phyloP scores from a whole-genome alignment of 2,888 invertebrate species.

The Lasiommata megera region DNA sequence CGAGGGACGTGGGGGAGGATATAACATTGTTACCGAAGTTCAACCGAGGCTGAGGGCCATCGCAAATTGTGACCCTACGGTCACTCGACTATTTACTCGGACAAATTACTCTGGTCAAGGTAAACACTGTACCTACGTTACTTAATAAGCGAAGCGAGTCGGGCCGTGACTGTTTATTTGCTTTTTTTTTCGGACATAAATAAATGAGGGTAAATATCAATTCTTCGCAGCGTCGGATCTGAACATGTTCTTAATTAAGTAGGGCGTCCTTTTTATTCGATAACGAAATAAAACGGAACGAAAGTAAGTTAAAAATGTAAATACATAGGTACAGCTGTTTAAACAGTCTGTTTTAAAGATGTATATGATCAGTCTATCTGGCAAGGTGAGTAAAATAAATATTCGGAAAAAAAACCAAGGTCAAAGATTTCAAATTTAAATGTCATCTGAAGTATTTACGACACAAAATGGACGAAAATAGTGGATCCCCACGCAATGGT shows the following conservation, averaged over 20 bases:
- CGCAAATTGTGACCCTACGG: conserved; percentile 71
- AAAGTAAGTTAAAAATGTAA: no score
- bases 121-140: conserved; percentile 57
- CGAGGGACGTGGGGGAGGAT: conserved; percentile 66
- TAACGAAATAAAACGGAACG: no score
- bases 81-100: conserved; percentile 64
- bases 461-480: no score
- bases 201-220: conserved; percentile 15
- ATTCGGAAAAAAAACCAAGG: no score
- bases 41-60: conserved; percentile 67
- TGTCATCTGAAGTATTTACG: no score
- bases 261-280: not conserved
- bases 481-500: no score
- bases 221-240: not conserved
- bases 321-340: no score
- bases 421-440: no score
- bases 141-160: conserved; percentile 54
- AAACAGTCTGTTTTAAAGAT: no score
- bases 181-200: conserved; percentile 14
- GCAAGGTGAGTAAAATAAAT: no score
- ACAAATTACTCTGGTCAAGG: conserved; percentile 61
- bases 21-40: conserved; percentile 76
- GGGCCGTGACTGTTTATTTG: conserved; percentile 35
- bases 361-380: no score
- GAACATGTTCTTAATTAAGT: not conserved